phyloP scores from a whole-genome alignment of 2,113 vertebrate species.

The Dromiciops gliroides region DNA sequence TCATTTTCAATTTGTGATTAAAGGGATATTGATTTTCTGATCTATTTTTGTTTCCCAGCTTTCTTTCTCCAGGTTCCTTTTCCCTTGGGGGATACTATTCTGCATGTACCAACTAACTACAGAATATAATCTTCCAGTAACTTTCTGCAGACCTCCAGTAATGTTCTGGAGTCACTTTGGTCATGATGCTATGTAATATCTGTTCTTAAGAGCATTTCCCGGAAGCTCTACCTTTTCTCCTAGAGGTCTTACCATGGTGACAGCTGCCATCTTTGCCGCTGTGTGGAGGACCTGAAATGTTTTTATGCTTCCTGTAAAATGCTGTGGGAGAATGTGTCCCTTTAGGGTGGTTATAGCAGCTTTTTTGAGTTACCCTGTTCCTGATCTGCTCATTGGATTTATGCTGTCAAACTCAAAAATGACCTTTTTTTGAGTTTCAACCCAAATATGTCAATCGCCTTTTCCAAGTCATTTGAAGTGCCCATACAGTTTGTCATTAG shows the following conservation, averaged over 20 bases:
- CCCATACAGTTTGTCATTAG: neutral
- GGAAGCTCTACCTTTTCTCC: neutral
- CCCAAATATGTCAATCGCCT: neutral
- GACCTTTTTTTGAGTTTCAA: neutral
- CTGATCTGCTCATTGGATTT: neutral
- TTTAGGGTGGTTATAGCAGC: neutral
- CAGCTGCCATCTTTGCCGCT: neutral
- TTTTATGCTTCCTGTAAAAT: neutral
- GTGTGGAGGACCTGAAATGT: neutral
- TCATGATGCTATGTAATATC: neutral
- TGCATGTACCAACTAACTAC: neutral
- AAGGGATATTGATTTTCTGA: neutral
- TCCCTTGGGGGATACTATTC: neutral
- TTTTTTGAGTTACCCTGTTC: neutral
- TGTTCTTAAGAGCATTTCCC: neutral
- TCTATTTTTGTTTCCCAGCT: neutral
- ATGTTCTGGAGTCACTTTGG: neutral
- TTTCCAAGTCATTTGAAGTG: neutral
- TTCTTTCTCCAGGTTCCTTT: neutral
- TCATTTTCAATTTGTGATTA: neutral
- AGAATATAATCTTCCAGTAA: neutral
- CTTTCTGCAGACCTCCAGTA: neutral
- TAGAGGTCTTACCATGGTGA: neutral
- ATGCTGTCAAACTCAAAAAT: neutral
- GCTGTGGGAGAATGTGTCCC: neutral